These are phyloP conservation scores for Sarcophaga variegata DNA, from an alignment of 2,888 invertebrate species.

Conservation along the genomic window DNA sequence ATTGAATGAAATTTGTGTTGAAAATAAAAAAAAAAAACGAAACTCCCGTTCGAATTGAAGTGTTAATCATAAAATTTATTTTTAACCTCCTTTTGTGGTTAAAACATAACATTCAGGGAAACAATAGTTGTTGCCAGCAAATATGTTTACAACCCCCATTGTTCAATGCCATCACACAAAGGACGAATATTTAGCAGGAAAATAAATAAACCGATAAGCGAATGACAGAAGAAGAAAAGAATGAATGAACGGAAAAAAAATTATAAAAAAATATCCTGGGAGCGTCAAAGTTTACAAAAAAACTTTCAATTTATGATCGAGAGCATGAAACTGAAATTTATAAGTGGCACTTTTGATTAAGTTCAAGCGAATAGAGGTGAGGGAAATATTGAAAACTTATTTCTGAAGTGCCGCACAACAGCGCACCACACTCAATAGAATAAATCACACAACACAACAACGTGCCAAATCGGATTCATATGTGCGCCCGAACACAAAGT, in stretches of 20 bases:
- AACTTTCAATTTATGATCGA: slow-evolving; percentile 50
- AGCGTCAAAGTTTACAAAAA: slow-evolving; percentile 64
- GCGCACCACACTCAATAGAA: slow-evolving; percentile 46
- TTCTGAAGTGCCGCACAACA: slow-evolving; percentile 30
- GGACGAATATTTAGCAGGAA: slow-evolving; percentile 49
- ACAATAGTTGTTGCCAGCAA: slow-evolving; percentile 66
- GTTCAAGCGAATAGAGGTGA: slow-evolving; percentile 7
- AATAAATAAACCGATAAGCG: not conserved
- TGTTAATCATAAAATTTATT: slow-evolving; percentile 64
- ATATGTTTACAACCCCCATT: slow-evolving; percentile 68
- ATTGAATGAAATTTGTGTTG: not conserved
- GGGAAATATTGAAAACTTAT: slow-evolving; percentile 45
- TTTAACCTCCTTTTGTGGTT: slow-evolving; percentile 57
- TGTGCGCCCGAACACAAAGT: not conserved
- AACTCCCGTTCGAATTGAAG: slow-evolving; percentile 29
- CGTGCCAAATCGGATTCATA: slow-evolving; percentile 52
- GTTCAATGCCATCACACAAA: slow-evolving; percentile 61
- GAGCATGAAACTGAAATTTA: slow-evolving; percentile 39
- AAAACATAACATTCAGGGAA: slow-evolving; percentile 62
- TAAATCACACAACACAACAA: slow-evolving; percentile 34
- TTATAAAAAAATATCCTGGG: slow-evolving; percentile 67
- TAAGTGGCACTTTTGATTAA: slow-evolving; percentile 72
- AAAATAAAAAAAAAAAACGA: not conserved
- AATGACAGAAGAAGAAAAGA: not conserved
- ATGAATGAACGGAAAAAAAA: slow-evolving; percentile 4